Evolutionary conservation across 2,113 vertebrate genomes (phyloP).

Genomic region (Polypterus senegalus): DNA sequence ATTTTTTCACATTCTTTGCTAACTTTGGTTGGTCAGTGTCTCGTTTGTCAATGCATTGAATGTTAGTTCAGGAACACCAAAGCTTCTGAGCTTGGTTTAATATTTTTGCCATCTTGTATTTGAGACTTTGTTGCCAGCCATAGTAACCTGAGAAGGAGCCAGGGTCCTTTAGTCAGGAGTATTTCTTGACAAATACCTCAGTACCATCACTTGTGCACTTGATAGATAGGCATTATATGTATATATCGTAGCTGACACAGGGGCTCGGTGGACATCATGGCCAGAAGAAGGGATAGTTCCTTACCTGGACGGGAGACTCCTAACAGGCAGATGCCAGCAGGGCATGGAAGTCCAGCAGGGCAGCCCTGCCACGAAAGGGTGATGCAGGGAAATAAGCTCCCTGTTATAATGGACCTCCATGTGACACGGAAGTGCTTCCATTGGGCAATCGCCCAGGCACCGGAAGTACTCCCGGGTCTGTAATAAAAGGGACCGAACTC

Average conservation of each 20-base stretch:
- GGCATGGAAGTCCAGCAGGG: too few relatives aligned
- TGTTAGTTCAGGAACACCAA: constrained; percentile 19
- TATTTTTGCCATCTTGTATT: constrained; percentile 27
- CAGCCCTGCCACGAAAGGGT: too few relatives aligned
- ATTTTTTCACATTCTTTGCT: constrained; percentile 22
- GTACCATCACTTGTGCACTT: constrained; percentile 21
- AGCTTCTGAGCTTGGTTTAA: constrained; percentile 19
- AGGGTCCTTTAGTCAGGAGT: constrained; percentile 23
- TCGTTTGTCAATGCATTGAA: constrained; percentile 21
- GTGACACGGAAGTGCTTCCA: too few relatives aligned
- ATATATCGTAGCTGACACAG: not conserved
- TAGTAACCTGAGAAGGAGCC: constrained; percentile 23
- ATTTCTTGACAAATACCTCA: constrained; percentile 16
- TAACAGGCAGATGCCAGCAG: too few relatives aligned
- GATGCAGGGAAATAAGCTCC: too few relatives aligned
- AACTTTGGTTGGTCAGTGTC: constrained; percentile 12
- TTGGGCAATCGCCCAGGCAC: too few relatives aligned
- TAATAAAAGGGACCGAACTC: too few relatives aligned
- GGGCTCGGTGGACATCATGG: too few relatives aligned
- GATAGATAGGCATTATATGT: constrained; percentile 20
- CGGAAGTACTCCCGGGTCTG: too few relatives aligned
- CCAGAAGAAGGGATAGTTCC: too few relatives aligned
- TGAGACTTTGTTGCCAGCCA: constrained; percentile 26
- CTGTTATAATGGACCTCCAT: too few relatives aligned
- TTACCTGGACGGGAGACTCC: too few relatives aligned